Evolutionary conservation across 23 tunicate species (phyloP).

Genomic region (Ascidia mentula): DNA sequence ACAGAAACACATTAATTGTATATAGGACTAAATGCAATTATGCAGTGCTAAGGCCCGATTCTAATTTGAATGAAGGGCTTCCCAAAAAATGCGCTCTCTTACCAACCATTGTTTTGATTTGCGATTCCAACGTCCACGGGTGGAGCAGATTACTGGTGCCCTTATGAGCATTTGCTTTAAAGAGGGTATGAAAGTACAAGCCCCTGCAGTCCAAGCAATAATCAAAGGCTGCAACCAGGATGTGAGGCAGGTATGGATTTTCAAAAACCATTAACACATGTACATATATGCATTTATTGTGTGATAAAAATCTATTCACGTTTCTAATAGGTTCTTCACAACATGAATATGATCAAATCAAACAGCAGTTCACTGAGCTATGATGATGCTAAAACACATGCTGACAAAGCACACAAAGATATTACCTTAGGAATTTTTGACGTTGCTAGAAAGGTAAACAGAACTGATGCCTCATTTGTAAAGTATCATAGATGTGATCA

Average conservation of each 20-base stretch:
- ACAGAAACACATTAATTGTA: too few species aligned
- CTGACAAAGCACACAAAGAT: slow-evolving; percentile 69
- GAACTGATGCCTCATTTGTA: background rate
- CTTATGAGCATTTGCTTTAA: slow-evolving; percentile 91
- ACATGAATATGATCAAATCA: slow-evolving; percentile 73
- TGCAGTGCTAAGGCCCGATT: too few species aligned
- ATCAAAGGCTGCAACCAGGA: slow-evolving; percentile 95
- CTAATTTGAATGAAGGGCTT: too few species aligned
- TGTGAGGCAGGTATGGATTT: slow-evolving; percentile 55
- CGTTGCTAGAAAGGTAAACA: slow-evolving; percentile 61
- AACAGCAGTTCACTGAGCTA: slow-evolving; percentile 53
- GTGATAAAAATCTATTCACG: background rate
- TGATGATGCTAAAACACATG: slow-evolving; percentile 71
- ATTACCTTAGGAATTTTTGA: slow-evolving; percentile 82
- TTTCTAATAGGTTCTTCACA: slow-evolving; percentile 62
- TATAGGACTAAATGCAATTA: too few species aligned
- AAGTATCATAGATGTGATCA: too few species aligned
- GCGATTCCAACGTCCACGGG: slow-evolving; percentile 92
- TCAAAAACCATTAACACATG: background rate
- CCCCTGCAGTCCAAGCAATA: slow-evolving; percentile 85
- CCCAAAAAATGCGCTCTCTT: slow-evolving; percentile 89
- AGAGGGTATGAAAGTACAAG: slow-evolving; percentile 77
- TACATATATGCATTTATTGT: background rate
- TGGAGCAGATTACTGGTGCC: slow-evolving; percentile 83
- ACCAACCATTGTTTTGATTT: slow-evolving; percentile 88